Percentiles rank a stretch among this genome's conserved stretches.
These are phyloP conservation scores for Amphilophus citrinellus DNA, from an alignment of 2,113 vertebrate genomes.

Conservation along the genomic window DNA sequence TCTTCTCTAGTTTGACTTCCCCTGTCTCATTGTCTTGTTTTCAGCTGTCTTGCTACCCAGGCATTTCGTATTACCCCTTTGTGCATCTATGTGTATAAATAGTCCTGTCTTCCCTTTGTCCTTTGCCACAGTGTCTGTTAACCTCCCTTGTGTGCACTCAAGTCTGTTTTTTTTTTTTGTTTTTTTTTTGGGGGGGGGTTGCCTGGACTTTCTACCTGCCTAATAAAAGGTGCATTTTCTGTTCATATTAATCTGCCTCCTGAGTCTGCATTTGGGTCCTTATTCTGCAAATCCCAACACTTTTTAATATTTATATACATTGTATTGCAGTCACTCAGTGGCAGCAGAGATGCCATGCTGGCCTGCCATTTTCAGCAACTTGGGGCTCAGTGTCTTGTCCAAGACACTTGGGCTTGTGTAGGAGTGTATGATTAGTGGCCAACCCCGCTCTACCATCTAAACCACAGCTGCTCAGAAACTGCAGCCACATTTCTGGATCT, in stretches of 20 bases:
- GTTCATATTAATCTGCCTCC: not conserved
- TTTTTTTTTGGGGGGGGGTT: not conserved
- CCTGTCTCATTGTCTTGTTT: not conserved
- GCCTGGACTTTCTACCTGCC: not conserved
- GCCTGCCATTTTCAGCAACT: constrained; percentile 2
- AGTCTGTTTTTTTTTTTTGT: not conserved
- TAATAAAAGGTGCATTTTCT: not conserved
- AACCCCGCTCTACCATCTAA: not conserved
- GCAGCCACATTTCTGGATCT: not conserved
- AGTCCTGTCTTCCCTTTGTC: not conserved
- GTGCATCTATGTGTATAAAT: not conserved
- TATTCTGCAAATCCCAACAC: not conserved
- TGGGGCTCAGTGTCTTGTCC: not conserved
- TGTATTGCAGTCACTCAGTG: not conserved
- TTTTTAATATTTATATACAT: not conserved
- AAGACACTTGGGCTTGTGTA: not conserved
- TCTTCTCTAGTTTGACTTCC: not conserved
- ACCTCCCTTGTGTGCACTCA: not conserved
- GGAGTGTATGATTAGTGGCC: not conserved
- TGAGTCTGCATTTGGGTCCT: not conserved
- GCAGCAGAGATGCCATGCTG: constrained; percentile 1
- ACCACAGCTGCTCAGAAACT: constrained; percentile 9
- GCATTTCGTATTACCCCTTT: not conserved
- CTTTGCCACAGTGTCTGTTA: not conserved
- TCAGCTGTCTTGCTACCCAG: not conserved